Evolutionary conservation across 2,113 vertebrate genomes (phyloP).

Genomic region (Anas platyrhynchos): DNA sequence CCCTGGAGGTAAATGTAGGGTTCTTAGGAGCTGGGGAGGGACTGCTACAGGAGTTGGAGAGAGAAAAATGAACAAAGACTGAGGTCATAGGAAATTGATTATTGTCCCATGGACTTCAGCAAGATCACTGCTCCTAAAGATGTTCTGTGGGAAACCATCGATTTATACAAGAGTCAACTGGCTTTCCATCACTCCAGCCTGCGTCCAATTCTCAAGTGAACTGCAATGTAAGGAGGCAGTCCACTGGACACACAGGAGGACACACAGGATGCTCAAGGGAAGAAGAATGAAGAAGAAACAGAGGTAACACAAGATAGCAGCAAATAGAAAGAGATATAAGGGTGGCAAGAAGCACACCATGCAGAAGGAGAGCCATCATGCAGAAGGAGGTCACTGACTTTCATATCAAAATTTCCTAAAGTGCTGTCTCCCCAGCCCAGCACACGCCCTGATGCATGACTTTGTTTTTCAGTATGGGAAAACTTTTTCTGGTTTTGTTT

Average conservation of each 20-base stretch:
- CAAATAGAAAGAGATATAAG: neutral
- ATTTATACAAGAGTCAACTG: too few species aligned
- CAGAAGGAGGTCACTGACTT: neutral
- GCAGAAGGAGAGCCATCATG: neutral
- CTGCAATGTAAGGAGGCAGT: neutral
- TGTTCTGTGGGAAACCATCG: too few species aligned
- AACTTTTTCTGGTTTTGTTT: neutral
- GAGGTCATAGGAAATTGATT: too few species aligned
- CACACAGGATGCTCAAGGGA: neutral
- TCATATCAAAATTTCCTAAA: neutral
- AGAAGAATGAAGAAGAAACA: neutral
- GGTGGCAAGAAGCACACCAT: neutral
- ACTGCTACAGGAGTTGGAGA: too few species aligned
- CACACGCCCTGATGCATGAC: too few species aligned
- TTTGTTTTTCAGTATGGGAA: neutral
- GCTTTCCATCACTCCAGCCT: too few species aligned
- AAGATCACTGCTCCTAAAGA: too few species aligned
- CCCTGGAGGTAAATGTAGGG: too few species aligned
- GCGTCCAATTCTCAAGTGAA: too few species aligned
- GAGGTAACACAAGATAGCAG: rapidly evolving
- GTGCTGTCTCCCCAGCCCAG: neutral
- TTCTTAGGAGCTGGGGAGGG: too few species aligned
- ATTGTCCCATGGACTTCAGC: too few species aligned
- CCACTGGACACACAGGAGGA: neutral
- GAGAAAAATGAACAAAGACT: too few species aligned